Conservation (phyloP, 2,797 vertebrate genomes). For the Mycteria americana region DNA sequence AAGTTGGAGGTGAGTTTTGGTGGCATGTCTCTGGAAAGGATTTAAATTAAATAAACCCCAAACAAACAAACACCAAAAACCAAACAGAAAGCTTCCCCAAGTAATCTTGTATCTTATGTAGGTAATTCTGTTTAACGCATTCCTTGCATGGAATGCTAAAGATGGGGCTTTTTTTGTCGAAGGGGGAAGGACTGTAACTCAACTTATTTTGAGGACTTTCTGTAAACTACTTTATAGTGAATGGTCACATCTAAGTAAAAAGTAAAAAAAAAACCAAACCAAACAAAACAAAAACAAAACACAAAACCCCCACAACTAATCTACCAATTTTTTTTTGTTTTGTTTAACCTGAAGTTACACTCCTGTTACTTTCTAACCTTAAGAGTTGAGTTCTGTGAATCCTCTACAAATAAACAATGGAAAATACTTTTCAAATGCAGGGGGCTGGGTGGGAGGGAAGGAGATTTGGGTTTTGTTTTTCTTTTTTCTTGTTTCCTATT, state of each 20-base stretch:
- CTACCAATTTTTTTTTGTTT: neutral
- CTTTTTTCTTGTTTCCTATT: neutral
- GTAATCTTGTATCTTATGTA: neutral
- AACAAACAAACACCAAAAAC: neutral
- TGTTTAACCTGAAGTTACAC: neutral
- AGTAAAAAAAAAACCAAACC: neutral
- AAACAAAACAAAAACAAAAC: too few relatives aligned
- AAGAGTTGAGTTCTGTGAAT: neutral
- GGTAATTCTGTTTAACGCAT: neutral
- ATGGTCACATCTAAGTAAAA: neutral
- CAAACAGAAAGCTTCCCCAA: neutral
- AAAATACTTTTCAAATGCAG: neutral
- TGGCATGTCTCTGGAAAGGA: neutral
- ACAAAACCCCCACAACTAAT: neutral
- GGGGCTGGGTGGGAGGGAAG: neutral
- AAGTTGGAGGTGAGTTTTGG: neutral
- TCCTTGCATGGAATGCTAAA: neutral
- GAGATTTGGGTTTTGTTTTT: too few relatives aligned
- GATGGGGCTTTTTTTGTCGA: neutral
- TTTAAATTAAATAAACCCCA: neutral
- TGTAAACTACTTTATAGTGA: neutral
- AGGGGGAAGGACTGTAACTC: neutral
- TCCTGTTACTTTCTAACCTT: neutral
- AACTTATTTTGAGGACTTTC: neutral
- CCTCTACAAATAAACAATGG: neutral